Evolutionary conservation across 2,888 invertebrate genomes (phyloP).

Genomic region (Aporophyla nigra): DNA sequence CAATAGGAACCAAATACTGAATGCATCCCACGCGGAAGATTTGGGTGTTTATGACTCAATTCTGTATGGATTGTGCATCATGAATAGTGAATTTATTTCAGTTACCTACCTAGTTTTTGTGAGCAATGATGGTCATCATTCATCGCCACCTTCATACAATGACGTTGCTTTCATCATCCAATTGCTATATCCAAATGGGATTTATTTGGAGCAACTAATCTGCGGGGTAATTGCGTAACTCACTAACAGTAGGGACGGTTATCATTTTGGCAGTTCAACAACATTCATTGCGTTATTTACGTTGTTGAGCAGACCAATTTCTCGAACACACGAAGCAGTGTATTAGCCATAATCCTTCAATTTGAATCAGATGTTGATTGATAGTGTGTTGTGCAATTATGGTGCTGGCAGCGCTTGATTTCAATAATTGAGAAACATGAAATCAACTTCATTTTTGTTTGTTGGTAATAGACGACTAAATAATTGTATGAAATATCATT

Average conservation of each 20-base stretch:
- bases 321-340: too few relatives aligned
- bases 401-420: not conserved
- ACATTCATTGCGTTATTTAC: too few relatives aligned
- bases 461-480: not conserved
- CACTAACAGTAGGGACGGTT: too few relatives aligned
- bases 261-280: too few relatives aligned
- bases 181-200: too few relatives aligned
- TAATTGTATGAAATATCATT: slow-evolving; percentile 38
- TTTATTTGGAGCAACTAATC: not conserved
- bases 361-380: too few relatives aligned
- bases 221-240: not conserved
- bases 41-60: slow-evolving; percentile 16
- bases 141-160: not conserved
- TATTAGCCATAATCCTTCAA: too few relatives aligned
- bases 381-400: too few relatives aligned
- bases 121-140: not conserved
- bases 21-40: slow-evolving; percentile 5
- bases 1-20: not conserved
- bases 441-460: not conserved
- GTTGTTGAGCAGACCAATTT: too few relatives aligned
- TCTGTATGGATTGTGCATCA: slow-evolving; percentile 5
- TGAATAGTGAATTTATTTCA: slow-evolving; percentile 34
- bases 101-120: not conserved
- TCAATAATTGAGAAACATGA: not conserved
- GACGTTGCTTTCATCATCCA: not conserved